Evolutionary conservation across 2,797 vertebrate species (phyloP).

Genomic region (Chaetodon trifasciatus): DNA sequence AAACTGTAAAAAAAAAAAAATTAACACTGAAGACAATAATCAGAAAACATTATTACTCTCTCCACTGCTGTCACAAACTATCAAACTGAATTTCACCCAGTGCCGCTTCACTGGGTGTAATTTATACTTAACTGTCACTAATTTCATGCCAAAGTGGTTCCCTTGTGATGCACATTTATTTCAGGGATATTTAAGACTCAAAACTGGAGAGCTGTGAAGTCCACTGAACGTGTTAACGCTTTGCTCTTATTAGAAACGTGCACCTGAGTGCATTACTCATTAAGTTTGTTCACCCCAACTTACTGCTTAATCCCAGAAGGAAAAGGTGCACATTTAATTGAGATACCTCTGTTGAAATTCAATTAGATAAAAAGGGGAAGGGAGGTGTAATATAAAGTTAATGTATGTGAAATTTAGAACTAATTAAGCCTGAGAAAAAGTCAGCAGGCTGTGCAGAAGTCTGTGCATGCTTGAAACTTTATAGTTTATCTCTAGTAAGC

Average conservation of each 20-base stretch:
- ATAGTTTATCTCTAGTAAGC: slow-evolving; percentile 2
- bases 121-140: slow-evolving; percentile 33
- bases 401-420: slow-evolving; percentile 13
- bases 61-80: neutral
- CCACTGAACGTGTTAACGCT: slow-evolving; percentile 2
- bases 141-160: slow-evolving; percentile 73
- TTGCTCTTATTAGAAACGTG: slow-evolving; percentile 45
- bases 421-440: neutral
- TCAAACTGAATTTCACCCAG: neutral
- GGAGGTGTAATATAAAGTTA: slow-evolving; percentile 15
- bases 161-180: slow-evolving; percentile 54
- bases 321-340: slow-evolving; percentile 35
- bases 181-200: slow-evolving; percentile 66
- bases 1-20: neutral
- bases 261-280: slow-evolving; percentile 57
- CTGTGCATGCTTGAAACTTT: neutral
- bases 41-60: neutral
- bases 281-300: slow-evolving; percentile 38
- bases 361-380: slow-evolving; percentile 21
- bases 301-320: slow-evolving; percentile 41
- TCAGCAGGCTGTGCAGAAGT: neutral
- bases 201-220: slow-evolving; percentile 29
- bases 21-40: neutral
- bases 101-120: slow-evolving; percentile 21
- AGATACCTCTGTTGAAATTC: slow-evolving; percentile 47